Evolutionary conservation across 1,140 invertebrate species (phyloP), one percentile per base, ranked within the genome.

Genomic region (Penaeus indicus): DNA sequence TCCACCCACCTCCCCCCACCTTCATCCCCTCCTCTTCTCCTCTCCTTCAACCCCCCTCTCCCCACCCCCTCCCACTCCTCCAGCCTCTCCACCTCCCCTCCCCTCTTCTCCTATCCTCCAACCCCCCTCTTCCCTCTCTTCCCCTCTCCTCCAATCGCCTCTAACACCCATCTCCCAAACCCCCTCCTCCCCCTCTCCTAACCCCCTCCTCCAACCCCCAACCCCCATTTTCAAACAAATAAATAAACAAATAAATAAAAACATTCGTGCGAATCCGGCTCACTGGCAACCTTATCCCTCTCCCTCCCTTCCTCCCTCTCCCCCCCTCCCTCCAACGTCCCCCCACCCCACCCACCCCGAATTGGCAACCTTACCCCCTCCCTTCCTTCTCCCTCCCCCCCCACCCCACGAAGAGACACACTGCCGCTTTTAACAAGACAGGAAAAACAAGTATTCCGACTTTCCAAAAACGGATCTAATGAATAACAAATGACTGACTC

Each of bases 401-500:
- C 21, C 27, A 19, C 47, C 47, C 47, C 61, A n/a, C 67, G 38
- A 19, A 21, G 67, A 25, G 16, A 75, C 69, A 75, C n/a, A 32
- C 0, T 7, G 62, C 32, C 32, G 22, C 63, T 64, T 86, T 79
- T 86, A 80, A 13, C 84, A 79, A 62, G 75, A 79, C 75, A 47
- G 27, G 84, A 47, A 62, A 38, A 86, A 86, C 84, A 5, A 54
- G 84, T 86, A 38, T 21, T 7, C 3, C 63, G n/a, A 8, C 5
- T n/a, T 22, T 13, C 61, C 75, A 86, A 86, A 86, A 86, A 86
- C 63, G 75, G 27, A 62, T 22, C 84, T 77, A 88, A 83, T 77
- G 86, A 88, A 88, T 88, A 83, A 88, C 86, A 88, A 88, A 88
- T 88, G 86, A 88, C 80, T n/a, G 63, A 38, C 80, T 80, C 86